Evolutionary conservation across 2,888 invertebrate species (phyloP), one percentile per base, ranked within the genome.

Genomic region (Arge pagana): DNA sequence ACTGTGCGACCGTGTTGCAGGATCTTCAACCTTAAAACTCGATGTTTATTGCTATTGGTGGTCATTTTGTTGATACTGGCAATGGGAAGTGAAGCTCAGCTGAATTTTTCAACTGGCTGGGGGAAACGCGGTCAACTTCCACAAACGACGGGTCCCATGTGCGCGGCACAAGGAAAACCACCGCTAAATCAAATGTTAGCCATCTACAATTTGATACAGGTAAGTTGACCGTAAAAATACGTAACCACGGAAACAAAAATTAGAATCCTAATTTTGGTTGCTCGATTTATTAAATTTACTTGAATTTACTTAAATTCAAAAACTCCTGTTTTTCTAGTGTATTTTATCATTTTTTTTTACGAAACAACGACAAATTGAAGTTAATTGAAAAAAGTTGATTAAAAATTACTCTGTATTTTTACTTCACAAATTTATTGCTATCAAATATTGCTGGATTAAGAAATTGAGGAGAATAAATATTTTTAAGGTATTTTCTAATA

Each of bases 21-120:
- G 52, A 48, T 26, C 21, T 26, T 11, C 23, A 52, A 45, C n/a
- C 26, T 52, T 26, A 36, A 45, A 26, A 19, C 48, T 10, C 35
- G 48, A 6, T 30, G 45, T 8, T 21, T 52, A 19, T 19, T 39
- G 4, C 24, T 30, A 21, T 15, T 52, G 3, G 28, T 48, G n/a
- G 23, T 63, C 19, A 41, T 60, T 16, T 61, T 61, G 21, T 23
- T 58, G n/a, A 49, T 57, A 4, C 41, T 58, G n/a, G 49, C 48
- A 10, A 33, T 55, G 40, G 52, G 51, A 36, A 50, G 54, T 3
- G 64, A 68, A 30, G 69, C 61, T 23, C 72, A 72, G 43, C 52
- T 72, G 24, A 72, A 67, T 39, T 72, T 68, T 45, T 72, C 72
- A 2, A 70, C 71, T 15, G 72, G 70, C 3, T 72, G 72, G 72